Conservation (phyloP, 2,797 vertebrate species). For the Macroramphosus scolopax region DNA sequence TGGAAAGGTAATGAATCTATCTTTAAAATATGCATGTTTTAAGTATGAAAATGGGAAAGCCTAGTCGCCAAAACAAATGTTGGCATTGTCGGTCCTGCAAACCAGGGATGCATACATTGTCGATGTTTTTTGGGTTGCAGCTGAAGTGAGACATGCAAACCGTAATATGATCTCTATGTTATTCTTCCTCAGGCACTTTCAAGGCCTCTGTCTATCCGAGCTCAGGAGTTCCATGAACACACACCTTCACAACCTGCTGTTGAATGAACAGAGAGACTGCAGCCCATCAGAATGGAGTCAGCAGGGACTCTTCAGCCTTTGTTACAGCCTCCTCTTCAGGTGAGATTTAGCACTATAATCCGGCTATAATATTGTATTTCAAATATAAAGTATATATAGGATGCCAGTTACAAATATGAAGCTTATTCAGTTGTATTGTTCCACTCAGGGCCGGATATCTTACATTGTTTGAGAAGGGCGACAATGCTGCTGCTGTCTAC, state of each 20-base stretch:
- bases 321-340: slow-evolving; percentile 85
- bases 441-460: slow-evolving; percentile 81
- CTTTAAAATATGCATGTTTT: too few relatives aligned
- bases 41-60: too few relatives aligned
- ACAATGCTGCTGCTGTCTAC: slow-evolving; percentile 68
- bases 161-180: slow-evolving; percentile 1
- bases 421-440: not conserved
- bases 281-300: slow-evolving; percentile 70
- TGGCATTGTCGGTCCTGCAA: too few relatives aligned
- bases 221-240: slow-evolving; percentile 74
- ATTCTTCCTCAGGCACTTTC: slow-evolving; percentile 84
- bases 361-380: not conserved
- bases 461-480: slow-evolving; percentile 70
- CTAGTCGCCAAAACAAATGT: too few relatives aligned
- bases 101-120: too few relatives aligned
- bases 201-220: slow-evolving; percentile 65
- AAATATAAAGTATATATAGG: not conserved
- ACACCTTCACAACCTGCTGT: slow-evolving; percentile 75
- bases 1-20: slow-evolving; percentile 70
- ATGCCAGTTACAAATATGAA: not conserved
- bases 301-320: slow-evolving; percentile 81
- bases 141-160: too few relatives aligned
- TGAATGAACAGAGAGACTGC: slow-evolving; percentile 39
- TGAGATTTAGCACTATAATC: slow-evolving; percentile 40
- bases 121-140: too few relatives aligned